Conservation (phyloP, 30 jellyfish, hydroid and myxozoan genomes). For the Nemopilema nomurai region DNA sequence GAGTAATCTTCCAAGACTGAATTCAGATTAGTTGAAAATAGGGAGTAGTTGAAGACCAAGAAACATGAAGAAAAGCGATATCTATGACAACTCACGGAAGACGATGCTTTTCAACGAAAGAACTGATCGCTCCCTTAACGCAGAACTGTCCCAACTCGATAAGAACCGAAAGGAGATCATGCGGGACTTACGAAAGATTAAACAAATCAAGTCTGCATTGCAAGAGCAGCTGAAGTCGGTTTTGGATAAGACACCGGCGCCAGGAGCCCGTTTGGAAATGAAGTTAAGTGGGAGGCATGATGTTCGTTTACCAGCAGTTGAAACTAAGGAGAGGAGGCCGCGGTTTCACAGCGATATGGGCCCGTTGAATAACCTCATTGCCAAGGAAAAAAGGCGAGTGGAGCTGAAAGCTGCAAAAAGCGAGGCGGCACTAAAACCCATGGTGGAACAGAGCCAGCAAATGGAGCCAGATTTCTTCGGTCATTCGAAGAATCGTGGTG, state of each 20-base stretch:
- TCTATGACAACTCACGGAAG: slow-evolving; percentile 22
- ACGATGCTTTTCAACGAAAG: slow-evolving; percentile 66
- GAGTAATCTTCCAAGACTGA: background rate
- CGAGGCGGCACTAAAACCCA: background rate
- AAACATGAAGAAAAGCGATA: slow-evolving; percentile 5
- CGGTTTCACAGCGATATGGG: slow-evolving; percentile 40
- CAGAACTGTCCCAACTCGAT: slow-evolving; percentile 62
- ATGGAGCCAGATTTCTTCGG: background rate
- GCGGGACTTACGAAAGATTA: slow-evolving; percentile 47
- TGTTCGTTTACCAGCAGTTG: slow-evolving; percentile 10
- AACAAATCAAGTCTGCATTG: slow-evolving; percentile 39
- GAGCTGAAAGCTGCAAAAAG: background rate
- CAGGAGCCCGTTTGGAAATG: background rate
- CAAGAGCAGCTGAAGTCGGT: slow-evolving; percentile 35
- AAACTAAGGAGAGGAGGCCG: slow-evolving; percentile 14
- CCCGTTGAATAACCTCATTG: slow-evolving; percentile 14
- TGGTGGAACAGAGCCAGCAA: background rate
- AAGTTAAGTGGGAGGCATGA: background rate
- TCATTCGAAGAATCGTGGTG: background rate
- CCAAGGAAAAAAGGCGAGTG: slow-evolving; percentile 9
- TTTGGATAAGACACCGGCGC: slow-evolving; percentile 2
- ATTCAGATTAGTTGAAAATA: background rate
- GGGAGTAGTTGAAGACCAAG: slow-evolving; percentile 5
- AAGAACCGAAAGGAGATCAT: slow-evolving; percentile 34
- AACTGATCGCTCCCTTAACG: slow-evolving; percentile 48